Percentiles rank a stretch among this genome's conserved stretches.
phyloP scores from a whole-genome alignment of 2,797 vertebrate species.

The Rhinichthys osculus region DNA sequence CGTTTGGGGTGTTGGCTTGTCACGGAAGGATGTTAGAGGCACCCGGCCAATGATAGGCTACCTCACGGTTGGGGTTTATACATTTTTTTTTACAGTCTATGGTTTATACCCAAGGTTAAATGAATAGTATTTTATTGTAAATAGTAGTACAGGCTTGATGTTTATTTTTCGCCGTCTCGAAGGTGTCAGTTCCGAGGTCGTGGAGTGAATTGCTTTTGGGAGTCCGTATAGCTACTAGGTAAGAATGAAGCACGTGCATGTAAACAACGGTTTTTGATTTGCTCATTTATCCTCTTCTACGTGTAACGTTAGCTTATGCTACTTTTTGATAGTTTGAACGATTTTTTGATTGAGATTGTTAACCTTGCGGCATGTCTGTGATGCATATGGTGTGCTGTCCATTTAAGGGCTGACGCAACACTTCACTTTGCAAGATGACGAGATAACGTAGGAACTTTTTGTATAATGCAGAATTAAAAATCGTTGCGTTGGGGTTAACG shows the following conservation, averaged over 20 bases:
- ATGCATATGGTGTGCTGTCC: neutral
- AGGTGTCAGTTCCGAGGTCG: neutral
- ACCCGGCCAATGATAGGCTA: neutral
- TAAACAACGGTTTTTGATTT: neutral
- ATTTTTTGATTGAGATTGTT: too few relatives aligned
- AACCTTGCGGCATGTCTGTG: neutral
- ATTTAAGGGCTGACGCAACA: constrained; percentile 33
- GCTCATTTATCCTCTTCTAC: neutral
- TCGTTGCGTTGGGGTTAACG: neutral
- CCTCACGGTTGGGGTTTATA: neutral
- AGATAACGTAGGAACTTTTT: neutral
- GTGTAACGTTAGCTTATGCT: too few relatives aligned
- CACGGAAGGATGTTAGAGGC: neutral
- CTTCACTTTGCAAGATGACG: too few relatives aligned
- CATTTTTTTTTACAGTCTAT: too few relatives aligned
- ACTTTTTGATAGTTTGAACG: neutral
- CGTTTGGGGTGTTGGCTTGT: neutral
- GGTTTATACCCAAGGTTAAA: neutral
- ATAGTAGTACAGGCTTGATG: neutral
- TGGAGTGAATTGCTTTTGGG: neutral
- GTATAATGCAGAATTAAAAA: too few relatives aligned
- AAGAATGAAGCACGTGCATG: neutral
- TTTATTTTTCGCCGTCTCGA: neutral
- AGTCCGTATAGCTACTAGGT: neutral
- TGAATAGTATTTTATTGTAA: neutral